Base-by-base conservation (phyloP, 2,888 invertebrate species). In the Lasioglossum vierecki region DNA sequence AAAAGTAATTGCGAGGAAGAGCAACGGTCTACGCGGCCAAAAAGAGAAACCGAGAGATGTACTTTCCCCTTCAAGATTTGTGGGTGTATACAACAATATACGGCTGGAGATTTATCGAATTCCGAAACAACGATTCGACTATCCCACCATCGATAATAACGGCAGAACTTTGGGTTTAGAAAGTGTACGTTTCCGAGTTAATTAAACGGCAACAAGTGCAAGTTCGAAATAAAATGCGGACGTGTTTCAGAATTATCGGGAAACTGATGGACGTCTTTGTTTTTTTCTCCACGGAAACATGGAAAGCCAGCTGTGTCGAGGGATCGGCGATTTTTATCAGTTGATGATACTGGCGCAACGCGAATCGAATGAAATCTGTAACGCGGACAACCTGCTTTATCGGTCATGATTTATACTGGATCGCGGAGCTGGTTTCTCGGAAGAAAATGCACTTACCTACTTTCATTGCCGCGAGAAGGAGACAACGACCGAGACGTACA, bases 391-490 rank as follows among this genome's bases (percentile, higher is more conserved):
- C 30, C 70, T 70, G 74, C 44, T 84, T 79, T 76, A 85, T 80
- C 71, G 66, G 71, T 74, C 49, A 30, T 78, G 84, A 90, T 84
- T 88, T 74, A 88, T 79, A 44, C 76, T 11, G 41, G 74, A 70
- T 78, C 80, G 18, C 49, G 72, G 15, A 72, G 82, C 82, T 73
- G 80, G 85, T 88, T 86, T 85, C 80, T 68, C 76, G 53, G 78
- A 85, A 72, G 88, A 79, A 84, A 83, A 83, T 81, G 66, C 78
- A 63, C 60, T 86, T 83, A 82, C 78, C 86, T 75, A 76, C 91
- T 91, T 91, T 91, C 91, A 79, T 86, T 89, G 60, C 71, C 71
- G 74, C 76, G 78, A 22, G 74, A 82, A 72, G 82, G 81, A 85
- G 78, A 72, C 57, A 72, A 71, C 74, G 66, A 76, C 88, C 82